phyloP scores from a whole-genome alignment of 2,888 invertebrate genomes.

The Theretra japonica region DNA sequence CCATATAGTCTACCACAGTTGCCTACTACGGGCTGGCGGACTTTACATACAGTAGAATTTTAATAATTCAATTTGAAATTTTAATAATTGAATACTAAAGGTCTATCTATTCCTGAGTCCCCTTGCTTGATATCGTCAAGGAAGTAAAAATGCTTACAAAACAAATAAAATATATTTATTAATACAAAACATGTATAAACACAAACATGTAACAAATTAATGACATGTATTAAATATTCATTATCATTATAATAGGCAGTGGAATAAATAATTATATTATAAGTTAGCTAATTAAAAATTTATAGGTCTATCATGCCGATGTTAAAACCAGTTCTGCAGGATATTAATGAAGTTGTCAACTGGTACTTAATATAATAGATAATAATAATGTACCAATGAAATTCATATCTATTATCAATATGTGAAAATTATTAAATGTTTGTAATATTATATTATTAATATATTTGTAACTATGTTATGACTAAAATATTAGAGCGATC shows the following conservation, averaged over 20 bases:
- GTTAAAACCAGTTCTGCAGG: not conserved
- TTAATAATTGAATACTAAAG: too few species aligned
- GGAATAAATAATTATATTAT: constrained; percentile 6
- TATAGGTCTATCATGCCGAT: constrained; percentile 3
- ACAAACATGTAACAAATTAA: not conserved
- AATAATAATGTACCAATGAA: not conserved
- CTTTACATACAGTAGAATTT: too few species aligned
- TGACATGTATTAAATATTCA: not conserved
- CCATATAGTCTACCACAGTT: too few species aligned
- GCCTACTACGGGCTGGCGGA: too few species aligned
- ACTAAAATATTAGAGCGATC: too few species aligned
- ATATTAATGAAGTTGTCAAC: constrained; percentile 7
- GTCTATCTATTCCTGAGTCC: too few species aligned
- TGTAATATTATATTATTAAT: too few species aligned
- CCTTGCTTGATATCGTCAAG: too few species aligned
- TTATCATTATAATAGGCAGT: not conserved
- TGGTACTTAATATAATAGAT: not conserved
- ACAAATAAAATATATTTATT: not conserved
- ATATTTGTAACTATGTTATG: too few species aligned
- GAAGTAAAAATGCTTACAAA: not conserved
- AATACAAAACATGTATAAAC: not conserved
- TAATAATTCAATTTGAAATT: too few species aligned
- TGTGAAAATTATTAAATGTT: too few species aligned
- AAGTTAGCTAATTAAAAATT: constrained; percentile 2
- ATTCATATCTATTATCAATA: not conserved